phyloP scores from a whole-genome alignment of 2,888 invertebrate species.

The Lacanobia wlatinum region DNA sequence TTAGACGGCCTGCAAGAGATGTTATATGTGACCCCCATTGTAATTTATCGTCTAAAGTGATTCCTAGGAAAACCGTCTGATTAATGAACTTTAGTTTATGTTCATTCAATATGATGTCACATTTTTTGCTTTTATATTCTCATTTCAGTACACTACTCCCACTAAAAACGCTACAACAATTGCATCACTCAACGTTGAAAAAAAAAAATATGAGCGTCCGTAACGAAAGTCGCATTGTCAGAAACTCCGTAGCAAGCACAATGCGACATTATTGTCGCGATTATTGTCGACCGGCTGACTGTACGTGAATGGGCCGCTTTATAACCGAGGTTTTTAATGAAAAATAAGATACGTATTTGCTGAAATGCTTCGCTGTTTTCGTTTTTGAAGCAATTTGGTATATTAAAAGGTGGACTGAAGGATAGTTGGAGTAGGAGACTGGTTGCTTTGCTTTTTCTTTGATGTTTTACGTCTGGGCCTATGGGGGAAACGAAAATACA shows the following conservation, averaged over 20 bases:
- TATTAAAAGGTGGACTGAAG: slow-evolving; percentile 28
- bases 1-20: no score
- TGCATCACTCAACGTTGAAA: slow-evolving; percentile 59
- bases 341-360: slow-evolving; percentile 68
- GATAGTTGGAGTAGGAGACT: neutral
- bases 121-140: no score
- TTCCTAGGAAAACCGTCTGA: no score
- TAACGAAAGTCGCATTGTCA: slow-evolving; percentile 62
- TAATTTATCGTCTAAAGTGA: no score
- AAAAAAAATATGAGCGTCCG: slow-evolving; percentile 58
- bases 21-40: no score
- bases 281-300: slow-evolving; percentile 65
- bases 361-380: slow-evolving; percentile 34
- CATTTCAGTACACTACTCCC: slow-evolving; percentile 15
- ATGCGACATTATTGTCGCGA: slow-evolving; percentile 65
- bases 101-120: no score
- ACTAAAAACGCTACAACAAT: slow-evolving; percentile 55
- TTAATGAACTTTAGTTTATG: no score
- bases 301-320: slow-evolving; percentile 65
- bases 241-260: slow-evolving; percentile 61
- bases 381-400: slow-evolving; percentile 48
- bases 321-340: slow-evolving; percentile 68
- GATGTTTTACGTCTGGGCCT: neutral
- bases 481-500: neutral
- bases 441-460: neutral